Conservation (phyloP, 92 coral and sea anemone species). For the Muricea muricata region DNA sequence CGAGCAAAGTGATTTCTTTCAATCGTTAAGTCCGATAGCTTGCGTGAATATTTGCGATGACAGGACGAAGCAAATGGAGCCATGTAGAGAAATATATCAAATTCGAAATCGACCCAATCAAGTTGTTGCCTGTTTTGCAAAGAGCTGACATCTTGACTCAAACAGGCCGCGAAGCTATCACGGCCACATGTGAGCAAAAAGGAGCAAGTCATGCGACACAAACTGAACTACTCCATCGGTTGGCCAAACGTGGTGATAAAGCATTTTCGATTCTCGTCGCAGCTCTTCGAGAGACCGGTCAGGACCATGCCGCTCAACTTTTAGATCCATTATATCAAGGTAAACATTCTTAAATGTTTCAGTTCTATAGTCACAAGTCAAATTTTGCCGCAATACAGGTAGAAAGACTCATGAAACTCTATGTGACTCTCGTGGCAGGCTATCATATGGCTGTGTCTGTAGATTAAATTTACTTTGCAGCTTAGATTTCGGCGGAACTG, state of each 20-base stretch:
- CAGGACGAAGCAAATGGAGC: background rate
- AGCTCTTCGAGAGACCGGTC: slow-evolving; percentile 78
- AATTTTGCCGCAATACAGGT: too few relatives aligned
- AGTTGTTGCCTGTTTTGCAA: slow-evolving; percentile 58
- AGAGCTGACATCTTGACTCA: slow-evolving; percentile 36
- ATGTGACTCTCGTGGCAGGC: too few relatives aligned
- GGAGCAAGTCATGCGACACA: slow-evolving; percentile 72
- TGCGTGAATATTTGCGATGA: too few relatives aligned
- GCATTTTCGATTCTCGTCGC: slow-evolving; percentile 74
- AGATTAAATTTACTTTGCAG: too few relatives aligned
- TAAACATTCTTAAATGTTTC: background rate
- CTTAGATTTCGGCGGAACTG: too few relatives aligned
- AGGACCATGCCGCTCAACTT: slow-evolving; percentile 79
- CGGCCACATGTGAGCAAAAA: slow-evolving; percentile 38
- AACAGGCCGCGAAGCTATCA: slow-evolving; percentile 63
- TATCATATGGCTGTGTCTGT: too few relatives aligned
- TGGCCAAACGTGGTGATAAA: slow-evolving; percentile 64
- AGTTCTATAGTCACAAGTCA: background rate
- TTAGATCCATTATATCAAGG: slow-evolving; percentile 84
- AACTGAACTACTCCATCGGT: slow-evolving; percentile 61
- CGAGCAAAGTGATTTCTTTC: too few relatives aligned
- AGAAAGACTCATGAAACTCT: too few relatives aligned
- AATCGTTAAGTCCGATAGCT: too few relatives aligned
- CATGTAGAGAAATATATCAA: slow-evolving; percentile 43
- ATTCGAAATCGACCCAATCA: slow-evolving; percentile 67